Evolutionary conservation across 2,113 vertebrate species (phyloP), one percentile per base, ranked within the genome.

Genomic region (Nothocercus julius): DNA sequence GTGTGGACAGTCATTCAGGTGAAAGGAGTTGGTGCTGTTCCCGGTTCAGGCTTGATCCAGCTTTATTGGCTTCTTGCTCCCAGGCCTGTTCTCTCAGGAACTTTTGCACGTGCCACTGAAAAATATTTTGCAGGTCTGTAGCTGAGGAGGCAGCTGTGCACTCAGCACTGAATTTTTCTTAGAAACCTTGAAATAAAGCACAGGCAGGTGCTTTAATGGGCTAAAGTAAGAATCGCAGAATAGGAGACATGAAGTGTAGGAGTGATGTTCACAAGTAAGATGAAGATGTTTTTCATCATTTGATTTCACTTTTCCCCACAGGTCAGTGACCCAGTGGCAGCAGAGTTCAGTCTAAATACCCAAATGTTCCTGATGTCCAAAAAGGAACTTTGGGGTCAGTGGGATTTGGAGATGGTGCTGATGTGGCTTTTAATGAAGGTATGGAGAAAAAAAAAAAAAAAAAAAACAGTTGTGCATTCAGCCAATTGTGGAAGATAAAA

Each of bases 271-370:
- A 20, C 3, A 76, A 83, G 27, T 11, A 22, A 49, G 21, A 24
- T 24, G 49, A 18, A 58, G 18, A 0, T 9, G 44, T 58, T 78
- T 42, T 49, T 9, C 3, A 32, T 69, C 2, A 11, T 87, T 53
- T 78, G 13, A 47, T 73, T 93, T 66, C 18, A 18, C 15, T 79
- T 89, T 64, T 13, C 68, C 42, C 15, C 32, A 16, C 44, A 98
- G 98, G 98, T 99, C 89, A 98, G 98, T 70, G 98, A 98, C 82
- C 98, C 98, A 6, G 98, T 98, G 63, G 98, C 98, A 40, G 97
- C 98, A 21, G 98, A 99, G 95, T 99, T 99, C 91, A 98, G 98
- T 91, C 97, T 98, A 68, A 98, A 98, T 94, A 98, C 98, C 53
- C 98, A 98, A 90, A 98, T 98, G 98, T 98, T 98, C 93, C 96